Base-by-base conservation (phyloP, 2,888 invertebrate genomes). In the Acanthoscelides obtectus region DNA sequence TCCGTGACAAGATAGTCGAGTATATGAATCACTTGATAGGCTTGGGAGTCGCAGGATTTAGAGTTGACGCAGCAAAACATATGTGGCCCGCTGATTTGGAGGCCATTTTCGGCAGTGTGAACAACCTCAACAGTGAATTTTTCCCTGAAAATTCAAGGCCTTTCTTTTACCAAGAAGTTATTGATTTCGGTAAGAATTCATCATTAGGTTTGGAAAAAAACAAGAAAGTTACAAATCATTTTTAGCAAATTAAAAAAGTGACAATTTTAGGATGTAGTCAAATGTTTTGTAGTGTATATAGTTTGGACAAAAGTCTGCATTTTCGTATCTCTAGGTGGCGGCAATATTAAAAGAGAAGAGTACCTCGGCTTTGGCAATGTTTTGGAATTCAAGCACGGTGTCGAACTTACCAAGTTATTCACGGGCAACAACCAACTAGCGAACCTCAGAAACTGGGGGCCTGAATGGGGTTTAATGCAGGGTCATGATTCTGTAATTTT, bases 141-240 rank as follows among this genome's bases (percentile, higher is more conserved):
- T 94, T 94, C 81, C 84, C 88, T 0, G 79, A 85, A 0, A 89
- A 89, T 2, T 85, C 90, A 2, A 88, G 90, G 19, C 91, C 94
- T 0, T 92, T 91, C 82, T 88, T 92, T 79, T 91, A 86, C 81
- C 93, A 93, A 81, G 93, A 93, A 85, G 94, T 94, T 12, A 93
- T 94, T 73, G 94, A 94, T 80, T 86, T 91, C 3, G 82, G 82
- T 78, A 25, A 25, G 25, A 25, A 25, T 25, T 25, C 8, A 75
- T 65, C n/a, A n/a, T n/a, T n/a, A n/a, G n/a, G n/a, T n/a, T n/a
- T n/a, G n/a, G n/a, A n/a, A n/a, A n/a, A n/a, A n/a, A n/a, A n/a
- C n/a, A n/a, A n/a, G n/a, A n/a, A n/a, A n/a, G n/a, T n/a, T n/a
- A n/a, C n/a, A n/a, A n/a, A n/a, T n/a, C n/a, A n/a, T n/a, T n/a